Percentiles rank a stretch among this genome's conserved stretches.
These are phyloP conservation scores for Ceraclea dissimilis DNA, from an alignment of 2,888 invertebrate genomes.

Conservation along the genomic window DNA sequence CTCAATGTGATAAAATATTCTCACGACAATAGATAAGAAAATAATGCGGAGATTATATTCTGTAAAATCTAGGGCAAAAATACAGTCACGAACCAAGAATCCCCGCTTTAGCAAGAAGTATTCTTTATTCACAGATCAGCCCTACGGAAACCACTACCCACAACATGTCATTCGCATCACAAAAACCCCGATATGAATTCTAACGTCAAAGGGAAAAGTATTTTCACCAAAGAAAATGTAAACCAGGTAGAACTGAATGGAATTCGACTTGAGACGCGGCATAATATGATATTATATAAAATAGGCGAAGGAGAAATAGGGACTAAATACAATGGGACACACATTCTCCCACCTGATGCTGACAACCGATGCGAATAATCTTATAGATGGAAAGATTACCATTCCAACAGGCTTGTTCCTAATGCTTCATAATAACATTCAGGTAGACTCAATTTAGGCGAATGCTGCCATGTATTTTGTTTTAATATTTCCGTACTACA, in stretches of 20 bases:
- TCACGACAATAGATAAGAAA: background rate
- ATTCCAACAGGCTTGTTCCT: background rate
- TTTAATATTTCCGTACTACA: too few species aligned
- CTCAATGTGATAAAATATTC: background rate
- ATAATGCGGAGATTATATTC: background rate
- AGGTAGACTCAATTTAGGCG: background rate
- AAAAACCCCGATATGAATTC: slow-evolving; percentile 19
- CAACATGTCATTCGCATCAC: slow-evolving; percentile 22
- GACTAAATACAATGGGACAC: background rate
- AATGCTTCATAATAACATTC: background rate
- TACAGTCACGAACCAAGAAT: slow-evolving; percentile 16
- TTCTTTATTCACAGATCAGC: slow-evolving; percentile 9
- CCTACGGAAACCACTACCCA: slow-evolving; percentile 14
- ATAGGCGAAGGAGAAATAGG: background rate
- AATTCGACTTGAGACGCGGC: background rate
- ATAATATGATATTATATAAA: background rate
- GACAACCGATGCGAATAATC: background rate
- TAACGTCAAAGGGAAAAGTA: slow-evolving; percentile 7
- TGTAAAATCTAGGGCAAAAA: slow-evolving; percentile 6
- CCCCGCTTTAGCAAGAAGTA: background rate
- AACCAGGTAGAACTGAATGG: background rate
- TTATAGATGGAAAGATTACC: background rate
- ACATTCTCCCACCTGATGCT: background rate
- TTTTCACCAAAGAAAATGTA: background rate
- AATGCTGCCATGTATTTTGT: too few species aligned